These are phyloP conservation scores for Thalpophila matura DNA, from an alignment of 2,888 invertebrate genomes.

Conservation along the genomic window DNA sequence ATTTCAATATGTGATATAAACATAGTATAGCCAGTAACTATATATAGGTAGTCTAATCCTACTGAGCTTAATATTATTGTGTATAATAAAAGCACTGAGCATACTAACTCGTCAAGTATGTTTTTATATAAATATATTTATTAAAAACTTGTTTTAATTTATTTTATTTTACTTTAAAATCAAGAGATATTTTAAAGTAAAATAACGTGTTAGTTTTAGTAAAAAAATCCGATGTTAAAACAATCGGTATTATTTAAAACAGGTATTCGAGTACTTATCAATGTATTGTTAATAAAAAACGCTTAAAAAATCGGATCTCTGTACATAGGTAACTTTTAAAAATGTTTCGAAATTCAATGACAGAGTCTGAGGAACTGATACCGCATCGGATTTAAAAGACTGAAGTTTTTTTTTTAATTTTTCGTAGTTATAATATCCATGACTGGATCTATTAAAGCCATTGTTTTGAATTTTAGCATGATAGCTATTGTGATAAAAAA, in stretches of 20 bases:
- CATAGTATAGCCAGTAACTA: conserved; percentile 80
- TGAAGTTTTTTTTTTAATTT: conserved; percentile 82
- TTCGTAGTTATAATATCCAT: conserved; percentile 81
- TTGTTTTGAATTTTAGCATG: conserved; percentile 81
- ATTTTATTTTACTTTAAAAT: conserved; percentile 78
- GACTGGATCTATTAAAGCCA: conserved; percentile 79
- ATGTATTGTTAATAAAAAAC: conserved; percentile 59
- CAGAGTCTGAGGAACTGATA: conserved; percentile 71
- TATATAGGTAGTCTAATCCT: conserved; percentile 71
- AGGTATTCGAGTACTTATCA: conserved; percentile 68
- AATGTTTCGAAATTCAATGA: conserved; percentile 58
- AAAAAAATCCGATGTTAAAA: conserved; percentile 78
- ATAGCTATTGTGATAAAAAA: conserved; percentile 85
- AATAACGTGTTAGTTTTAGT: conserved; percentile 75
- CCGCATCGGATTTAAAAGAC: conserved; percentile 86
- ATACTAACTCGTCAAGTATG: conserved; percentile 75
- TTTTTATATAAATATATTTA: conserved; percentile 78
- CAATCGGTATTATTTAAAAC: conserved; percentile 74
- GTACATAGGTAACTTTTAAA: conserved; percentile 59
- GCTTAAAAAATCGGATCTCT: conserved; percentile 63
- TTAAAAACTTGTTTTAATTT: conserved; percentile 77
- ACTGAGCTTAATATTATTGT: conserved; percentile 71
- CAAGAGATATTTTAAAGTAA: conserved; percentile 72
- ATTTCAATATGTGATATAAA: conserved; percentile 89
- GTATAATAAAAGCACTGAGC: conserved; percentile 72